Evolutionary conservation across 2,113 vertebrate genomes (phyloP), one percentile per base, ranked within the genome.

Genomic region (Oceanodroma tethys): DNA sequence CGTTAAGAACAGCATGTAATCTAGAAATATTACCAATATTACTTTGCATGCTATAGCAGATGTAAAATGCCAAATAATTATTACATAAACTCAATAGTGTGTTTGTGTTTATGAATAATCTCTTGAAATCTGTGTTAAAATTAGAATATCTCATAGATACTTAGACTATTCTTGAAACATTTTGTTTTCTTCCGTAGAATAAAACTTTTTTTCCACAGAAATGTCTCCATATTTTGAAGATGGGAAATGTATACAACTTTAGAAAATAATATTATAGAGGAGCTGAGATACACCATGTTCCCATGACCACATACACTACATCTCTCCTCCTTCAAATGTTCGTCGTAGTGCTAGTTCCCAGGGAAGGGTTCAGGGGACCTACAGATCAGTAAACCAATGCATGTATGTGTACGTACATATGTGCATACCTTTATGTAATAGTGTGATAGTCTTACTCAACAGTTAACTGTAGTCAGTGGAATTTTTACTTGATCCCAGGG

Each of bases 371-470:
- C 73, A 66, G 67, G 65, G 32, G 22, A 42, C 20, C 43, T 83
- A 11, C 17, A 70, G 59, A 47, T 50, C 71, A 63, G 50, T 72
- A 38, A 58, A 42, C 22, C 8, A 16, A 5, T 62, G 48, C 22
- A 30, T 13, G 8, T 8, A 0, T n/a, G 7, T 67, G 42, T 56
- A 16, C 0, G 0, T 86, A 27, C 2, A 1, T 82, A 23, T 52
- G 34, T 72, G 30, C 56, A 22, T 56, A 34, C 11, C 15, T 76
- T 59, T 65, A 32, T 32, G 48, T 79, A 56, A 34, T 2, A 67
- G 43, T 29, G 38, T 45, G n/a, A 55, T 25, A 60, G 36, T n/a
- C 66, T 86, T 71, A 68, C 62, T 67, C 36, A 59, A 9, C 4
- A 32, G 53, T 83, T 76, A 66, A 66, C n/a, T 87, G 34, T 47